Evolutionary conservation across 1,140 invertebrate genomes (phyloP).

Genomic region (Olivierus martensii): DNA sequence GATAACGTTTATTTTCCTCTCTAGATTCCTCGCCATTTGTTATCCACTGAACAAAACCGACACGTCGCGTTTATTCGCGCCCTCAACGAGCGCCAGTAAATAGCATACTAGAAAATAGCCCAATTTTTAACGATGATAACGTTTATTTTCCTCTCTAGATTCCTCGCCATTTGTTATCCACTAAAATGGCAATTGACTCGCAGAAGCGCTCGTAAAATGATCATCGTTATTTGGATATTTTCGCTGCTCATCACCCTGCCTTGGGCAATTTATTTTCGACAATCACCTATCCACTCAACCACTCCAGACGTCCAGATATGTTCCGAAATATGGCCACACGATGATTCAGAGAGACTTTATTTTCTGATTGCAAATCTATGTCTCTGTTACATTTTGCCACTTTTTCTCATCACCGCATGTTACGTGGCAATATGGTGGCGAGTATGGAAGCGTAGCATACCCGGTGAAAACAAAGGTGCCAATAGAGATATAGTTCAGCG

Average conservation of each 20-base stretch:
- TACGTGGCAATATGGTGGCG: conserved; percentile 88
- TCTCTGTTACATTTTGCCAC: conserved; percentile 82
- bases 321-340: conserved; percentile 68
- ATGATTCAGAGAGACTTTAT: conserved; percentile 63
- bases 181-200: conserved; percentile 82
- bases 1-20: background rate
- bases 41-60: too few species aligned
- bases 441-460: conserved; percentile 72
- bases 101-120: too few species aligned
- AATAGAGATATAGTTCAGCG: conserved; percentile 24
- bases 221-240: conserved; percentile 77
- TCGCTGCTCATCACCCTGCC: conserved; percentile 72
- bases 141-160: conserved; percentile 42
- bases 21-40: conserved; percentile 87
- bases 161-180: conserved; percentile 88
- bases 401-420: conserved; percentile 78
- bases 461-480: conserved; percentile 73
- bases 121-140: too few species aligned
- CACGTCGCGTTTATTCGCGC: too few species aligned
- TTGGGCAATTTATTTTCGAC: conserved; percentile 78
- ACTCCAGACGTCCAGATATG: conserved; percentile 38
- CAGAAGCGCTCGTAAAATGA: conserved; percentile 64
- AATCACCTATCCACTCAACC: conserved; percentile 44
- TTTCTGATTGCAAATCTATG: conserved; percentile 79
- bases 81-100: too few species aligned